phyloP scores from a whole-genome alignment of 2,888 invertebrate species.

The Ochropacha duplaris region DNA sequence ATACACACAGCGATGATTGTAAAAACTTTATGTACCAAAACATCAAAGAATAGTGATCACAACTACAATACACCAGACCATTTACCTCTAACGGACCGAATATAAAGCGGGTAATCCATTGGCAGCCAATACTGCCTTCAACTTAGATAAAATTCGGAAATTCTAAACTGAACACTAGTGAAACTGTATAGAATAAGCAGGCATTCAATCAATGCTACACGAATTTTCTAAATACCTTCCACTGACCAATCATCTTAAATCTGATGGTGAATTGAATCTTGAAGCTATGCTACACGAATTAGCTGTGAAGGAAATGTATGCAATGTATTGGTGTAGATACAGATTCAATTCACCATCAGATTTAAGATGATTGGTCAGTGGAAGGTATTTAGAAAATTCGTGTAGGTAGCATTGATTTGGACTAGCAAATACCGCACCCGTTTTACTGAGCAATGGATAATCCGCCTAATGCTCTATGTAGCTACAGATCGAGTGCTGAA shows the following conservation, averaged over 20 bases:
- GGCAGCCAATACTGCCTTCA: not conserved
- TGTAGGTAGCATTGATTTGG: too few species aligned
- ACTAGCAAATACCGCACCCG: not conserved
- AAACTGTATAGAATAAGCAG: too few species aligned
- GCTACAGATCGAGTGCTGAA: constrained; percentile 27
- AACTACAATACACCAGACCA: constrained; percentile 2
- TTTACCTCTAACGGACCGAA: constrained; percentile 4
- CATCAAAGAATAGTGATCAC: not conserved
- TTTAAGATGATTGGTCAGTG: too few species aligned
- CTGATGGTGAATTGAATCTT: too few species aligned
- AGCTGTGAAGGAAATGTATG: too few species aligned
- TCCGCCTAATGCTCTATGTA: not conserved
- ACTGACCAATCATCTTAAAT: too few species aligned
- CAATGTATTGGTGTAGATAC: too few species aligned
- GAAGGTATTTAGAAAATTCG: too few species aligned
- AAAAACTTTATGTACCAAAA: not conserved
- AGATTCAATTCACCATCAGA: too few species aligned
- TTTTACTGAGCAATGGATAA: not conserved
- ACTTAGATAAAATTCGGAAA: not conserved
- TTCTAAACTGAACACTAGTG: not conserved
- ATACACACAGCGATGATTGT: not conserved
- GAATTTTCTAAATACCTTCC: too few species aligned
- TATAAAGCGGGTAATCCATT: not conserved
- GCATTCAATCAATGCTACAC: too few species aligned
- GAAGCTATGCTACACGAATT: too few species aligned